Evolutionary conservation across 2,113 vertebrate species (phyloP).

Genomic region (Cricetomys ansorgei): DNA sequence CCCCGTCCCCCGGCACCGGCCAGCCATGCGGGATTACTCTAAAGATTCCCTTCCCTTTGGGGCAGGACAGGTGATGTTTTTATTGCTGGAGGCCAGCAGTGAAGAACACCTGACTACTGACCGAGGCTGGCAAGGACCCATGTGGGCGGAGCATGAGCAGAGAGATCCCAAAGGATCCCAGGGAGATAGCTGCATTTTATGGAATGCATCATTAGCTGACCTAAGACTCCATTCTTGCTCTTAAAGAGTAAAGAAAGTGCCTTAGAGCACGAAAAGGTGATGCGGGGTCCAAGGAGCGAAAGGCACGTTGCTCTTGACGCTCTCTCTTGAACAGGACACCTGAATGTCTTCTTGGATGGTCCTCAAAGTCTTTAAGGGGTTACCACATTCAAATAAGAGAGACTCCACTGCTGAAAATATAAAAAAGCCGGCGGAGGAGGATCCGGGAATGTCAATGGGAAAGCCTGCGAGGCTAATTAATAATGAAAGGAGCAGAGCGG

Average conservation of each 20-base stretch:
- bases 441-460: background rate
- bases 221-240: background rate
- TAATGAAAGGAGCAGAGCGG: background rate
- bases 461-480: background rate
- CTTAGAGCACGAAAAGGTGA: background rate
- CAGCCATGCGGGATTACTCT: rapidly evolving
- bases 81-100: background rate
- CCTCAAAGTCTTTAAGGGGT: background rate
- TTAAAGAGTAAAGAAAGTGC: background rate
- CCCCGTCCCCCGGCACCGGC: too few species aligned
- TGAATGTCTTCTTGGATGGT: background rate
- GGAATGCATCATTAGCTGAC: background rate
- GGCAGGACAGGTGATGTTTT: background rate
- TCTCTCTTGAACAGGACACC: background rate
- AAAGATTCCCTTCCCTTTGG: background rate
- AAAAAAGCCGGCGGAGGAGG: background rate
- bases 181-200: background rate
- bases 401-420: background rate
- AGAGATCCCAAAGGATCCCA: rapidly evolving
- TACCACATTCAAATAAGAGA: background rate
- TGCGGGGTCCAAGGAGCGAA: rapidly evolving
- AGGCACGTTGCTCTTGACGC: rapidly evolving
- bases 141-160: too few species aligned
- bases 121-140: background rate
- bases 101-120: rapidly evolving